Conservation (phyloP, 2,797 vertebrate species). For the Galagoides demidoff region DNA sequence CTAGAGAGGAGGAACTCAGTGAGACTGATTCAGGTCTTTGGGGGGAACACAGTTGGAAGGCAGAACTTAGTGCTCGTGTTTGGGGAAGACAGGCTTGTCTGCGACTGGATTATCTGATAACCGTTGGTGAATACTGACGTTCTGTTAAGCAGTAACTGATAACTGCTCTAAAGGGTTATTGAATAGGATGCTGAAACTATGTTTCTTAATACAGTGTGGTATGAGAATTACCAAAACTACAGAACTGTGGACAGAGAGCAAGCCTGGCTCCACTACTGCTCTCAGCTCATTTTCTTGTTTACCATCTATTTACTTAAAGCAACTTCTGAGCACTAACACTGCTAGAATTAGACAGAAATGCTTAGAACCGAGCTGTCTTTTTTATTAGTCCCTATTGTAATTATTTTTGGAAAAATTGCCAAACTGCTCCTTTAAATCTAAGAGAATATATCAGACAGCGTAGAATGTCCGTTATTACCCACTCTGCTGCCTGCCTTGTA, state of each 20-base stretch:
- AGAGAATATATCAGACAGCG: not conserved
- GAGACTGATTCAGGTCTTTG: conserved; percentile 80
- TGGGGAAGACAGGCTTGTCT: conserved; percentile 74
- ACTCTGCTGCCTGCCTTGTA: conserved; percentile 11
- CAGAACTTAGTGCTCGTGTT: conserved; percentile 77
- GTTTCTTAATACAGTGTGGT: conserved; percentile 77
- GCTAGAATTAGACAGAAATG: conserved; percentile 24
- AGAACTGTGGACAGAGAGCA: conserved; percentile 70
- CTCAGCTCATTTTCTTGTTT: conserved; percentile 68
- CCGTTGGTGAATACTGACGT: conserved; percentile 78
- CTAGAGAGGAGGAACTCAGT: conserved; percentile 76
- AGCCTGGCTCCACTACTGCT: conserved; percentile 73
- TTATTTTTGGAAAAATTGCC: conserved; percentile 43
- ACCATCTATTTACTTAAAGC: conserved; percentile 40
- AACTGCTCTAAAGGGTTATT: conserved; percentile 80
- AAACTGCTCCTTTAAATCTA: conserved; percentile 9
- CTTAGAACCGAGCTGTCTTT: not conserved
- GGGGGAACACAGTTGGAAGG: conserved; percentile 77
- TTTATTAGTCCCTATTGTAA: conserved; percentile 42
- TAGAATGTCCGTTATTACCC: not conserved
- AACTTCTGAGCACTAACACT: not conserved
- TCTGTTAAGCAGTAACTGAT: conserved; percentile 80
- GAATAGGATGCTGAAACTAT: conserved; percentile 78
- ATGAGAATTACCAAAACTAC: conserved; percentile 73
- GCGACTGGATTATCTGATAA: conserved; percentile 78